Base-by-base conservation (phyloP, 2,113 vertebrate genomes). In the Pteruthius melanotis region DNA sequence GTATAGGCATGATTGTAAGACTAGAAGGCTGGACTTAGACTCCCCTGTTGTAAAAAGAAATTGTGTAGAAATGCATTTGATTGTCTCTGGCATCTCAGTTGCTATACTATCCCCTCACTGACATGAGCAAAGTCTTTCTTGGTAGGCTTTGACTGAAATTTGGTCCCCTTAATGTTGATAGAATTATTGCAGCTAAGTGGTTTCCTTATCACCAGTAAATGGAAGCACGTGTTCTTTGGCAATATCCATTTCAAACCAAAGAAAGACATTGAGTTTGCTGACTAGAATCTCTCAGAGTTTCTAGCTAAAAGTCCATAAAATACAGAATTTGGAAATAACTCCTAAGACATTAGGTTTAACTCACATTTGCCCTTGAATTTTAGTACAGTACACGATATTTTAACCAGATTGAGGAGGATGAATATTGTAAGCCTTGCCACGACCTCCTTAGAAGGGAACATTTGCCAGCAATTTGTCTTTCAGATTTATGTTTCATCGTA, bases 11-110 rank as follows among this genome's bases (percentile, higher is more conserved):
- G 35, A 85, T 65, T 64, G 13, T 82, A 75, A 68, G 27, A 82
- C 52, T 47, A 53, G 31, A 24, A 60, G 72, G 13, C 45, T 90
- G 61, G 26, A 50, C 23, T 94, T 89, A 28, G 49, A 75, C 57
- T 90, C 61, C n/a, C 89, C n/a, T 49, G 56, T 78, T 94, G n/a
- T 39, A 94, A 66, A 82, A 95, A 92, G 15, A 95, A 85, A 27
- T 20, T 57, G 2, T 95, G n/a, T 78, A 95, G 39, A 92, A 91
- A 88, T 47, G 6, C 79, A 71, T 79, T 71, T 94, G 33, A 66
- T 77, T 15, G 6, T 68, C 44, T 50, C 76, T 47, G 23, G 30
- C 6, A 52, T 89, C 82, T 93, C 30, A 71, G 21, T 63, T 78
- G 33, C 30, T 92, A 6, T 76, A 84, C 47, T 27, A 61, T 9